These are phyloP conservation scores for Elaphurus davidianus DNA, from an alignment of 2,113 vertebrate species.

Conservation along the genomic window DNA sequence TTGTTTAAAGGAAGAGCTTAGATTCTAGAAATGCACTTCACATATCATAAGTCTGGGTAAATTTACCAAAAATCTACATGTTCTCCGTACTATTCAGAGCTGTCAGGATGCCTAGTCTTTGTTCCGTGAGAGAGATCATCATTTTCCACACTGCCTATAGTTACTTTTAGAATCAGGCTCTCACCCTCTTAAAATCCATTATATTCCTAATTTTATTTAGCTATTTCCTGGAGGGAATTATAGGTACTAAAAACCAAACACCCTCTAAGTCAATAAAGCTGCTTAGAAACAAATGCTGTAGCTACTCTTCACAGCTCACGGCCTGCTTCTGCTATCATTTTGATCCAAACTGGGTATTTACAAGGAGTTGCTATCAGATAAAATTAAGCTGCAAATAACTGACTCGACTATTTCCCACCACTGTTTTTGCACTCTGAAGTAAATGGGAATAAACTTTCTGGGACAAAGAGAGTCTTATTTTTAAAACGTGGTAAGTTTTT, in stretches of 20 bases:
- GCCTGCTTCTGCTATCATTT: not conserved
- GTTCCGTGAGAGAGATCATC: constrained; percentile 13
- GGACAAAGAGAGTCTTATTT: constrained; percentile 23
- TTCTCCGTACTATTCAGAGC: not conserved
- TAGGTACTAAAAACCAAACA: constrained; percentile 15
- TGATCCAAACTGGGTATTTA: not conserved
- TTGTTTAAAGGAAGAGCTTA: not conserved
- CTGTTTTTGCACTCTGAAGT: not conserved
- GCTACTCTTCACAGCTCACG: not conserved
- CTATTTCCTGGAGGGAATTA: constrained; percentile 52
- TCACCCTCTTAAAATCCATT: constrained; percentile 27
- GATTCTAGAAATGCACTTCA: constrained; percentile 17
- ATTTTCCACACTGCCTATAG: constrained; percentile 16
- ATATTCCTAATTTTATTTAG: constrained; percentile 52
- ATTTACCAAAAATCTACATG: not conserved
- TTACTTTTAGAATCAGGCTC: constrained; percentile 39
- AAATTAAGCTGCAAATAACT: not conserved
- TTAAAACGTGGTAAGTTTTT: not conserved
- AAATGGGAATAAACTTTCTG: not conserved
- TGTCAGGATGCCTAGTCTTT: not conserved
- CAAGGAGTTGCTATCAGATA: not conserved
- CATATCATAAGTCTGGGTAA: not conserved
- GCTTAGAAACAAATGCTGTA: not conserved
- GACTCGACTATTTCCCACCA: not conserved
- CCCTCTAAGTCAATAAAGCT: not conserved